Conservation (phyloP, 1,140 invertebrate species). For the Cherax destructor region DNA sequence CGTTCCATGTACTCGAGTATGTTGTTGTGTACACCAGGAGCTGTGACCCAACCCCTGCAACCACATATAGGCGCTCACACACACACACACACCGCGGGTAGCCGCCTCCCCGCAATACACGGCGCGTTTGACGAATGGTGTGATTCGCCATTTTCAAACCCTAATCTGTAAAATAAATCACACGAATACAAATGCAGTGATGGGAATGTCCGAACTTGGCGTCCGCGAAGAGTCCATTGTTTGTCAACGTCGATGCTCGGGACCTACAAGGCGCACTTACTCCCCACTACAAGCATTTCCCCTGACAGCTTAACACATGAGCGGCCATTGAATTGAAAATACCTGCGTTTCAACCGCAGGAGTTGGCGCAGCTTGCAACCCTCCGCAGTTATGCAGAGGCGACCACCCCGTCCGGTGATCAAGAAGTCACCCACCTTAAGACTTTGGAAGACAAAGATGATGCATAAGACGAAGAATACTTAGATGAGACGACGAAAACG, state of each 20-base stretch:
- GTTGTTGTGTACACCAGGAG: too few relatives aligned
- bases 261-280: slow-evolving; percentile 3
- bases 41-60: too few relatives aligned
- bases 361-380: neutral
- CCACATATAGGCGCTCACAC: neutral
- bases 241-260: slow-evolving; percentile 1
- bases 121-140: neutral
- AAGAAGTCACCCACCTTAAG: neutral
- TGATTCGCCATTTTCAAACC: slow-evolving; percentile 11
- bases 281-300: slow-evolving; percentile 1
- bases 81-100: neutral
- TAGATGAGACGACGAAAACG: too few relatives aligned
- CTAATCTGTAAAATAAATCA: slow-evolving; percentile 26
- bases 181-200: slow-evolving; percentile 10
- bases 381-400: neutral
- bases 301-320: slow-evolving; percentile 29
- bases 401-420: neutral
- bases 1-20: too few relatives aligned
- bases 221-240: neutral
- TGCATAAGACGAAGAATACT: too few relatives aligned
- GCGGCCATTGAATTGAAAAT: slow-evolving; percentile 30
- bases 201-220: neutral
- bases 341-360: slow-evolving; percentile 5
- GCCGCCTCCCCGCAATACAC: neutral
- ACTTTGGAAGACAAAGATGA: neutral